A percentile compares a stretch with the other conserved stretches of the same genome.
These are phyloP conservation scores for Tillus elongatus DNA, from an alignment of 2,888 invertebrate species.

Conservation along the genomic window DNA sequence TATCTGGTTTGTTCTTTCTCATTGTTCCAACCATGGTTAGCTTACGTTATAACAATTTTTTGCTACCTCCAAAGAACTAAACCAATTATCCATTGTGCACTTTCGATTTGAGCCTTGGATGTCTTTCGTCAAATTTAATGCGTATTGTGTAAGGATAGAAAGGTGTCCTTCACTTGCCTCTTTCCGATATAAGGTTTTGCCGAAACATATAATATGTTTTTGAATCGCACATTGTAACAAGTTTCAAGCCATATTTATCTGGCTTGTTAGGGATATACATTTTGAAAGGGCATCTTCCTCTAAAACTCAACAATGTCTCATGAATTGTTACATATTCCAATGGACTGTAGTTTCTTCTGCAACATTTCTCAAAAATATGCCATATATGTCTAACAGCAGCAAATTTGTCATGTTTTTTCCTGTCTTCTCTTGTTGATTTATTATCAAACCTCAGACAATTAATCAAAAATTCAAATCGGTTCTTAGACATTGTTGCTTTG, in stretches of 20 bases:
- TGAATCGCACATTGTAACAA: slow-evolving; percentile 12
- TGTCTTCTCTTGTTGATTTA: slow-evolving; percentile 8
- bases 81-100: too few species aligned
- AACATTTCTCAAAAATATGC: slow-evolving; percentile 8
- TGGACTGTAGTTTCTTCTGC: slow-evolving; percentile 9
- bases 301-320: slow-evolving; percentile 10
- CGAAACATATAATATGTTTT: slow-evolving; percentile 10
- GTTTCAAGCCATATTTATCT: too few species aligned
- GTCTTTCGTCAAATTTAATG: slow-evolving; percentile 4
- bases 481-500: slow-evolving; percentile 11
- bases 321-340: slow-evolving; percentile 11
- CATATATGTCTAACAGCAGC: slow-evolving; percentile 5
- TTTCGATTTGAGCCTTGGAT: too few species aligned
- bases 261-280: slow-evolving; percentile 12
- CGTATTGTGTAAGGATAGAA: slow-evolving; percentile 5
- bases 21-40: too few species aligned
- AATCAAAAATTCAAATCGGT: slow-evolving; percentile 10
- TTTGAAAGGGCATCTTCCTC: slow-evolving; percentile 11
- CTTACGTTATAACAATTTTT: slow-evolving; percentile 6
- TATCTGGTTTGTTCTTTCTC: slow-evolving; percentile 8
- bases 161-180: slow-evolving; percentile 4
- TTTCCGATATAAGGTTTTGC: slow-evolving; percentile 11
- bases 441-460: slow-evolving; percentile 13
- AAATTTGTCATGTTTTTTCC: slow-evolving; percentile 8
- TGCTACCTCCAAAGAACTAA: slow-evolving; percentile 5